A percentile compares a stretch with the other conserved stretches of the same genome.
phyloP scores from a whole-genome alignment of 2,888 invertebrate species.

The Tachina fera region DNA sequence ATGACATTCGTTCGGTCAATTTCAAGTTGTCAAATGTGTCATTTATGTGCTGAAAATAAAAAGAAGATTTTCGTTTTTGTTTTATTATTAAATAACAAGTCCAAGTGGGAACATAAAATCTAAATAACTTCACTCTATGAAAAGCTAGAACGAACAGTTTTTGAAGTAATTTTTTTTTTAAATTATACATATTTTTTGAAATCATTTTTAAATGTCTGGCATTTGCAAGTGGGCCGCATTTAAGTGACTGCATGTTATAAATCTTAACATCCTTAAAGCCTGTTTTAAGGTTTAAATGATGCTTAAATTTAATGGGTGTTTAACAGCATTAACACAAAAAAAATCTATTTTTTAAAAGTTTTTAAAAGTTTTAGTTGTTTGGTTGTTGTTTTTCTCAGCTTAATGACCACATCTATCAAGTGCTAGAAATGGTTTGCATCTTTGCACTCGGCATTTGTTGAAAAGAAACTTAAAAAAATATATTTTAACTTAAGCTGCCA shows the following conservation, averaged over 20 bases:
- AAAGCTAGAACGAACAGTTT: background rate
- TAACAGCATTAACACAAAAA: background rate
- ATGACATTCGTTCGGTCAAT: constrained; percentile 69
- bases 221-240: constrained; percentile 32
- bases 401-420: constrained; percentile 37
- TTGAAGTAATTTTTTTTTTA: constrained; percentile 4
- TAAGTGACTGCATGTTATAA: background rate
- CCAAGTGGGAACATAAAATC: background rate
- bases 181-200: background rate
- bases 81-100: background rate
- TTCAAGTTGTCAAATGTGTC: constrained; percentile 60
- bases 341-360: constrained; percentile 23
- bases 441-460: constrained; percentile 5
- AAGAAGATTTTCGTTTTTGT: background rate
- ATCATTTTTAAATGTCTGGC: background rate
- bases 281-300: constrained; percentile 15
- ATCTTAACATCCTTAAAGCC: constrained; percentile 32
- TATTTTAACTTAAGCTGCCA: background rate
- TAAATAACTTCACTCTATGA: background rate
- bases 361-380: background rate
- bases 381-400: background rate
- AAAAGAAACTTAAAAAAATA: background rate
- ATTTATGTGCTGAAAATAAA: background rate
- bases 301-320: constrained; percentile 15
- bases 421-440: background rate